Evolutionary conservation across 2,113 vertebrate species (phyloP), one percentile per base, ranked within the genome.

Genomic region (Cyanocitta stelleri): DNA sequence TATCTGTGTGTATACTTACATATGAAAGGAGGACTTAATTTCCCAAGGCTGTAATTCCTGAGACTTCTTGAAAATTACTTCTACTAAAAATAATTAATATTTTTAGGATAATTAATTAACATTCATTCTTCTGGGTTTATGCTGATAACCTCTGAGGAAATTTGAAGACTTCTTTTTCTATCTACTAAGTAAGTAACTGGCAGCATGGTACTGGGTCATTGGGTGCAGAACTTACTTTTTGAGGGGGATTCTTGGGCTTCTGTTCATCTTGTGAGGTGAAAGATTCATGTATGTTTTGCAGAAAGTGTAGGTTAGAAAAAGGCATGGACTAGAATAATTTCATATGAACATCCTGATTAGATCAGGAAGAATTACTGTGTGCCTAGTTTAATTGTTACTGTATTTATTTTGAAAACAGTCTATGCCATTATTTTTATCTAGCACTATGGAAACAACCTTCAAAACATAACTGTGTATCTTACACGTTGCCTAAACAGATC

Each of bases 81-180:
- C 67, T 66, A 20, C 78, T 85, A 61, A 91, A 94, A 87, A 83
- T 89, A 91, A 95, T 94, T 91, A 92, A 83, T 54, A 39, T 69
- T 87, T 89, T 87, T 54, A 46, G 49, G n/a, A 35, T 76, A 46
- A 63, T n/a, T 96, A 95, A 96, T 94, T 96, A 96, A 94, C 74
- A 26, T 68, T 74, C 15, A 58, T 85, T 94, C 87, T 69, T 91
- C 58, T 79, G 66, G n/a, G 58, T 66, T 91, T 81, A 64, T 56
- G n/a, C 23, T 79, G 46, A 39, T 58, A 30, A 46, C 29, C 93
- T 93, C 74, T 73, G 54, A 87, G 87, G 87, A 89, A 85, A 58
- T 73, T 6, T 22, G 49, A 89, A 79, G 14, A 20, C 27, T 41
- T 63, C 24, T 58, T 76, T 85, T 87, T 30, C 41, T 41, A 2